Conservation (phyloP, 2,888 invertebrate genomes). For the Drosophila mimica region DNA sequence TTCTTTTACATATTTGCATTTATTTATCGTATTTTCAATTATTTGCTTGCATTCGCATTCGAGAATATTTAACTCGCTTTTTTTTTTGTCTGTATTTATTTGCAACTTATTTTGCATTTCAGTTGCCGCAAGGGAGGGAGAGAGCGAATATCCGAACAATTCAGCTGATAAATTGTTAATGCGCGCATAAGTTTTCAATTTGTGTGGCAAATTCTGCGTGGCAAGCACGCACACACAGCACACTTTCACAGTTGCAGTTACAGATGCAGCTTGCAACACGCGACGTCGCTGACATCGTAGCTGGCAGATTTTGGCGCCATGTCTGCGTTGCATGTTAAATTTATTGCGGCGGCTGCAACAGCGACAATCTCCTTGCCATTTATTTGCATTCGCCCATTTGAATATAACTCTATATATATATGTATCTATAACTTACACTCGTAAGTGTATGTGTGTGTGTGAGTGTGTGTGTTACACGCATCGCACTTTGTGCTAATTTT, state of each 20-base stretch:
- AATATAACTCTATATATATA: slow-evolving; percentile 53
- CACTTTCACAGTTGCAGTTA: slow-evolving; percentile 26
- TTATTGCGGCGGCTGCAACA: slow-evolving; percentile 68
- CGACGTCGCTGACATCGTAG: slow-evolving; percentile 63
- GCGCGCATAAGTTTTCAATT: slow-evolving; percentile 79
- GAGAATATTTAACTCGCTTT: slow-evolving; percentile 22
- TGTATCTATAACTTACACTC: slow-evolving; percentile 31
- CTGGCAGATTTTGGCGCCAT: slow-evolving; percentile 75
- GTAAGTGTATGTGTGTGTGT: background rate
- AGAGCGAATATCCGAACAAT: slow-evolving; percentile 62
- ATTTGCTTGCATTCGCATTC: slow-evolving; percentile 54
- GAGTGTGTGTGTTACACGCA: slow-evolving; percentile 38
- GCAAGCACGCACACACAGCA: background rate
- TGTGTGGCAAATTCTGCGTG: slow-evolving; percentile 71
- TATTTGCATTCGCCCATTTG: slow-evolving; percentile 75
- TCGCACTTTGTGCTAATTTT: slow-evolving; percentile 75
- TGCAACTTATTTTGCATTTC: slow-evolving; percentile 42
- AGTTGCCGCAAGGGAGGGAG: slow-evolving; percentile 53
- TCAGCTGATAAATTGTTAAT: slow-evolving; percentile 77
- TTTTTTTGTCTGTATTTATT: background rate
- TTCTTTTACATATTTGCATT: slow-evolving; percentile 25
- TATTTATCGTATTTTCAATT: slow-evolving; percentile 54
- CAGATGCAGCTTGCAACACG: slow-evolving; percentile 58
- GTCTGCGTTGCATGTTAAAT: slow-evolving; percentile 73
- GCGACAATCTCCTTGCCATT: slow-evolving; percentile 73